Base-by-base conservation (phyloP, 2,797 vertebrate species). In the Tenualosa ilisha region DNA sequence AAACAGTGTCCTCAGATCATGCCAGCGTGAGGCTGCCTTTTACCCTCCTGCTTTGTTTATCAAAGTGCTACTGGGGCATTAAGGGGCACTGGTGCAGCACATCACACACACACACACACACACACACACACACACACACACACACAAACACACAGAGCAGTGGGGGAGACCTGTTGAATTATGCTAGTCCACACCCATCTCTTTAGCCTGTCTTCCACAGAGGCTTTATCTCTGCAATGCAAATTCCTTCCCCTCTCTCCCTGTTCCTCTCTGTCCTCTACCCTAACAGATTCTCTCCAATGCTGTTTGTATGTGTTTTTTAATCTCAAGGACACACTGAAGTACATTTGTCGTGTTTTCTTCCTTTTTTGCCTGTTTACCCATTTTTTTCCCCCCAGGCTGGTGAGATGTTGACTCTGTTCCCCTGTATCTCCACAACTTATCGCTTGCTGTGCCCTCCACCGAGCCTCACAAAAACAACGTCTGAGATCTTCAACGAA, bases 1-100 rank as follows among this genome's bases (percentile, higher is more conserved):
- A 94, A 95, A 96, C 94, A 95, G 88, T 89, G 91, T 92, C 87
- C 94, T 93, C 92, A 94, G 94, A 95, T 94, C 93, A 89, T 92
- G 89, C 91, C 94, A 93, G 93, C 93, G 91, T 92, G 93, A 90
- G 90, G 92, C 92, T 93, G 91, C 92, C 90, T 91, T 92, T 92
- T 92, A 92, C 91, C 89, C 84, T 75, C 87, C 91, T 92, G 93
- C 94, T 94, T 95, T 94, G 94, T 93, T 94, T 94, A 91, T 95
- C 94, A 95, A 94, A 95, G 89, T 81, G 26, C 85, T 85, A 91
- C 88, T 24, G 85, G 51, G 89, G 90, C 85, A 90, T 84, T 91
- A 92, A 88, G 82, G 91, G 89, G 89, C 93, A 92, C 87, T 84
- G 88, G 89, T 91, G 93, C 93, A 88, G 84, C 79, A 86, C 91